Base-by-base conservation (phyloP, 1,140 invertebrate species). In the Musca vetustissima region DNA sequence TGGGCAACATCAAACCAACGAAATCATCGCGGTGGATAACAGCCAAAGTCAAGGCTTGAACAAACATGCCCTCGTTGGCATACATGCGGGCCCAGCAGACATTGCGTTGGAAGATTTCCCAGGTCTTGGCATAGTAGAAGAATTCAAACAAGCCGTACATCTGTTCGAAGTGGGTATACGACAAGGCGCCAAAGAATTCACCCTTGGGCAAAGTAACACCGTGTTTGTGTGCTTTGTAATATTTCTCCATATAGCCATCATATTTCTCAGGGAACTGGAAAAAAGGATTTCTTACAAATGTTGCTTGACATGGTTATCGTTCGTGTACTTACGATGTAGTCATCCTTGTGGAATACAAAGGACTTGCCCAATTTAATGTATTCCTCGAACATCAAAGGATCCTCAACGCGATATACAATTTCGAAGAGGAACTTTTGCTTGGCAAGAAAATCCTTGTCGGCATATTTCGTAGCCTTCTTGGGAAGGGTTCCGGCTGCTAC, bases 1-100 rank as follows among this genome's bases (percentile, higher is more conserved):
- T 81, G 17, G 89, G 89, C 7, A 90, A 73, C n/a, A 85, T 83
- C 15, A 89, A 75, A 65, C 85, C 87, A 9, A 82, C 73, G 13
- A 84, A 87, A 52, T 89, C 88, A 4, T 80, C 71, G 67, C 87
- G 86, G 65, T 86, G 85, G 32, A 86, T 71, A 8, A 89, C 78
- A 17, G 88, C 87, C 57, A 86, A 78, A 36, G 85, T 87, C 72
- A 88, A 79, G 2, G 88, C 84, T 65, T 86, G 86, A 4, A 85
- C 68, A 75, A 88, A 91, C 67, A 87, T 83, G 14, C 84, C 86
- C 75, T 88, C 84, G 76, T 91, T 90, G 1, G 89, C 74, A 70
- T 87, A 72, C 32, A 81, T 77, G 0, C 86, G 85, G n/a, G 87
- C 87, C 83, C 85, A 89, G 9, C 84, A 74, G 9, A 88, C 88